Conservation (phyloP, 2,113 vertebrate species). For the Mastomys coucha region DNA sequence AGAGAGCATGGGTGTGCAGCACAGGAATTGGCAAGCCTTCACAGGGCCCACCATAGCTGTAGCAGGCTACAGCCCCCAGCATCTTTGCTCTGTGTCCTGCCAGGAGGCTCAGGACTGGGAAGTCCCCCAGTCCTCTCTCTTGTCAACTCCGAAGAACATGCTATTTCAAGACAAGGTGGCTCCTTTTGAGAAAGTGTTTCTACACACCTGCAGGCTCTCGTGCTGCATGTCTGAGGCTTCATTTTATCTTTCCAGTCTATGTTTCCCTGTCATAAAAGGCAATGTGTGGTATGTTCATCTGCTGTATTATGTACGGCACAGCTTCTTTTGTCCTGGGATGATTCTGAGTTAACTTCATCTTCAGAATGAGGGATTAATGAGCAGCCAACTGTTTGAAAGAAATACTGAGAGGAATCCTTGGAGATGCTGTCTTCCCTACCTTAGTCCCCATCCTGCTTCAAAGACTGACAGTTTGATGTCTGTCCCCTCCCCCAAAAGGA, state of each 20-base stretch:
- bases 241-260: slow-evolving; percentile 26
- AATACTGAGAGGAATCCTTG: background rate
- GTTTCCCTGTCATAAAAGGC: slow-evolving; percentile 51
- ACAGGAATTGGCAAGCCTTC: background rate
- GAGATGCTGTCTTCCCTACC: background rate
- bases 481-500: background rate
- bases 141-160: slow-evolving; percentile 80
- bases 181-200: slow-evolving; percentile 79
- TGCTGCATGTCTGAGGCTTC: slow-evolving; percentile 56
- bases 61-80: background rate
- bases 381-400: background rate
- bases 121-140: slow-evolving; percentile 63
- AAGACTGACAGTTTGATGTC: background rate
- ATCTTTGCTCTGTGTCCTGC: slow-evolving; percentile 33
- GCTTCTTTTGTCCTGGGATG: background rate
- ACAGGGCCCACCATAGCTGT: background rate
- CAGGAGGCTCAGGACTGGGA: slow-evolving; percentile 54
- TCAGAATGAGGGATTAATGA: background rate
- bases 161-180: slow-evolving; percentile 73
- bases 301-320: background rate
- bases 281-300: background rate
- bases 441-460: background rate
- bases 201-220: slow-evolving; percentile 26
- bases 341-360: background rate
- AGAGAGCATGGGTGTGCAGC: background rate